Conservation (phyloP, 2,888 invertebrate genomes). For the Deladenus siricidicola region DNA sequence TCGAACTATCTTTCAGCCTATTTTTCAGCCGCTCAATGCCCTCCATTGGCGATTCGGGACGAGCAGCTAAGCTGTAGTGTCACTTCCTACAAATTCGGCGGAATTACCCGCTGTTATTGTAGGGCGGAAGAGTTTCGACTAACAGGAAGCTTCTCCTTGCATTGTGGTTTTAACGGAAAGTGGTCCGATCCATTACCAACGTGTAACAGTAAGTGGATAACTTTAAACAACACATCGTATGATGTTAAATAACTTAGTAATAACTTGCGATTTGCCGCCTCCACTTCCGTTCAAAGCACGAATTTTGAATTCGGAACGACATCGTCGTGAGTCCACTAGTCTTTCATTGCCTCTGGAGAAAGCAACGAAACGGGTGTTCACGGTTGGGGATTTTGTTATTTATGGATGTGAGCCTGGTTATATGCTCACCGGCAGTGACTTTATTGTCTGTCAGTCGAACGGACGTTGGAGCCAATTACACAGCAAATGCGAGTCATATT, state of each 20-base stretch:
- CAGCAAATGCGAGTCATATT: slow-evolving; percentile 37
- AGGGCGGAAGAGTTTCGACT: slow-evolving; percentile 56
- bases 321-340: neutral
- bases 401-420: slow-evolving; percentile 79
- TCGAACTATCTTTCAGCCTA: neutral
- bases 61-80: slow-evolving; percentile 32
- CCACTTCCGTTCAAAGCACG: slow-evolving; percentile 23
- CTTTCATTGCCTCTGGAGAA: neutral
- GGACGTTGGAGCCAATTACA: slow-evolving; percentile 64
- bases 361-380: neutral
- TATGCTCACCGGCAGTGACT: slow-evolving; percentile 81
- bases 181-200: slow-evolving; percentile 45
- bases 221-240: neutral
- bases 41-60: slow-evolving; percentile 38
- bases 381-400: slow-evolving; percentile 69
- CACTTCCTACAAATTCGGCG: slow-evolving; percentile 55
- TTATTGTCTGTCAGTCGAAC: slow-evolving; percentile 77
- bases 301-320: slow-evolving; percentile 7
- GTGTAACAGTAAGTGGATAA: slow-evolving; percentile 26
- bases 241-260: slow-evolving; percentile 11
- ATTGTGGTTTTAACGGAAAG: slow-evolving; percentile 41
- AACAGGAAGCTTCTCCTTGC: slow-evolving; percentile 37
- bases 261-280: slow-evolving; percentile 15
- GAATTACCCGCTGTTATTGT: slow-evolving; percentile 62
- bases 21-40: slow-evolving; percentile 43